Conservation (phyloP, 2,113 vertebrate species). For the Marmota monax region DNA sequence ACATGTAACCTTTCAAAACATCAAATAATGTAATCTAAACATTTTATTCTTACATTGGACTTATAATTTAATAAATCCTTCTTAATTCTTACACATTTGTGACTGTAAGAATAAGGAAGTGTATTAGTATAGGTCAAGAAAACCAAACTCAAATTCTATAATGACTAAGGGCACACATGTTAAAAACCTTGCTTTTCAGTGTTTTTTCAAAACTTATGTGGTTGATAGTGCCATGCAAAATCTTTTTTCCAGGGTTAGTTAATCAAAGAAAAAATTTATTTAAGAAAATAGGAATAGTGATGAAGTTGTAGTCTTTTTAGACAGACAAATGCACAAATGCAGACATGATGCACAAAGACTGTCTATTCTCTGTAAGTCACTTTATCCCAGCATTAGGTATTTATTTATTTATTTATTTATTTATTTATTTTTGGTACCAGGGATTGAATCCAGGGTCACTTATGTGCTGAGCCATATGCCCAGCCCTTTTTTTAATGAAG, state of each 20-base stretch:
- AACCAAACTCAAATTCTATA: constrained; percentile 77
- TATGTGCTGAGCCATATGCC: no score
- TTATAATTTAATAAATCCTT: constrained; percentile 75
- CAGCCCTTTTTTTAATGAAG: no score
- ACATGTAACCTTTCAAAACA: constrained; percentile 62
- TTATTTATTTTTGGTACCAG: no score
- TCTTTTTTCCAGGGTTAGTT: constrained; percentile 57
- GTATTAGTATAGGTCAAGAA: constrained; percentile 77
- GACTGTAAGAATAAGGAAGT: constrained; percentile 73
- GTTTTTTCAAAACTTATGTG: constrained; percentile 75
- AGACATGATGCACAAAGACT: background rate
- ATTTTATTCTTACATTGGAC: background rate
- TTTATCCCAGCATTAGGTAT: background rate
- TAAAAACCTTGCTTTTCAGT: constrained; percentile 70
- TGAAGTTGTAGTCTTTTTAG: background rate
- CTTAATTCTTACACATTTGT: constrained; percentile 76
- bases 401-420: background rate
- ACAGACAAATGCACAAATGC: background rate
- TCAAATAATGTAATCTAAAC: constrained; percentile 65
- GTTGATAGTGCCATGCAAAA: constrained; percentile 71
- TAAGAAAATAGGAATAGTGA: background rate
- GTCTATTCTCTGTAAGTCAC: background rate
- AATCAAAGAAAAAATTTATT: background rate
- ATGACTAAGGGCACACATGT: constrained; percentile 76
- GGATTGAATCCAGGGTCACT: no score